Evolutionary conservation across 2,113 vertebrate species (phyloP).

Genomic region (Manacus vitellinus): DNA sequence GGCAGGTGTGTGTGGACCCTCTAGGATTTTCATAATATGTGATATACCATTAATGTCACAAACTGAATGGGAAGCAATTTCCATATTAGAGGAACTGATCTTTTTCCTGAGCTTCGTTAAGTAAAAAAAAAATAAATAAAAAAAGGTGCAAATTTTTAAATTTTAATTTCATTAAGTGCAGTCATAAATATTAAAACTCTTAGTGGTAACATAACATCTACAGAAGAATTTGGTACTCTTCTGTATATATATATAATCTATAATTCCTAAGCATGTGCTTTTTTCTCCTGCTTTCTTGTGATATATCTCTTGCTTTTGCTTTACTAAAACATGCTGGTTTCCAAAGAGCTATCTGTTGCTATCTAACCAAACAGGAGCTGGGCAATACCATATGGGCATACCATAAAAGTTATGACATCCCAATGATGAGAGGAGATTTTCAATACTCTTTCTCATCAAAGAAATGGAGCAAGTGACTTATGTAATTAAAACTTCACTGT

Average conservation of each 20-base stretch:
- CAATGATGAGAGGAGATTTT: slow-evolving; percentile 1
- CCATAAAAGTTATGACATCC: slow-evolving; percentile 23
- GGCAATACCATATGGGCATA: background rate
- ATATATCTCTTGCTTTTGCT: background rate
- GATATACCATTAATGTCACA: background rate
- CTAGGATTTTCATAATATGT: background rate
- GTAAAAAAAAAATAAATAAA: background rate
- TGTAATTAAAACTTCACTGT: slow-evolving; percentile 53
- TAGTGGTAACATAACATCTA: background rate
- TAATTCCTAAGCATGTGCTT: background rate
- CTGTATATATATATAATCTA: background rate
- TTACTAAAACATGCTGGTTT: background rate
- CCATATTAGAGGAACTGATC: background rate
- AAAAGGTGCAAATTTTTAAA: background rate
- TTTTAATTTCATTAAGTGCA: slow-evolving; percentile 32
- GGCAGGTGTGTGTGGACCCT: background rate
- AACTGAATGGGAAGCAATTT: background rate
- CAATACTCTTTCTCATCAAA: slow-evolving; percentile 42
- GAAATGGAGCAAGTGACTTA: slow-evolving; percentile 30
- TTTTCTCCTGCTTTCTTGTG: background rate
- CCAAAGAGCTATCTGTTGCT: background rate
- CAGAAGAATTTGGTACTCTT: background rate
- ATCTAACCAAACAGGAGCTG: background rate
- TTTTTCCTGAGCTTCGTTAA: background rate
- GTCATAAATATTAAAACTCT: background rate